Percentiles rank a stretch among this genome's conserved stretches.
These are phyloP conservation scores for Petrocephalus microphthalmus DNA, from an alignment of 2,113 vertebrate genomes.

Conservation along the genomic window DNA sequence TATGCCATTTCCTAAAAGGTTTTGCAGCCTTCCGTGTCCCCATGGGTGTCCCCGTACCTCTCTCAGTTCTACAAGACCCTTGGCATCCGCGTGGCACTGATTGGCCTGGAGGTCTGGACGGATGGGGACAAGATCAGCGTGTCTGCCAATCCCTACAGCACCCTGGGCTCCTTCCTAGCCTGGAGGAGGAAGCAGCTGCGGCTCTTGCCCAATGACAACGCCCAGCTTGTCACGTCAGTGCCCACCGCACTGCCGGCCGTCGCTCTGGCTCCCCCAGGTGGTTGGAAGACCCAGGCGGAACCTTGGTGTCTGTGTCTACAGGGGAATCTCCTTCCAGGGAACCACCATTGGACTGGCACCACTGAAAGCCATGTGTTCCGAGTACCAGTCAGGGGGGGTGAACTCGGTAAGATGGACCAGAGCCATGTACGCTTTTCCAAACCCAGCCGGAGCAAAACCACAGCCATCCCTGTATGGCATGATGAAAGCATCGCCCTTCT, in stretches of 20 bases:
- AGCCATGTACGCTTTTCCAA: background rate
- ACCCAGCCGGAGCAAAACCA: background rate
- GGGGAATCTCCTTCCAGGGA: slow-evolving; percentile 81
- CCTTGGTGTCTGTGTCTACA: slow-evolving; percentile 47
- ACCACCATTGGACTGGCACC: slow-evolving; percentile 91
- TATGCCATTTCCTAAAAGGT: background rate
- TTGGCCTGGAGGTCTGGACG: slow-evolving; percentile 89
- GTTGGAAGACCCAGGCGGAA: background rate
- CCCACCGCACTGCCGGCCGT: background rate
- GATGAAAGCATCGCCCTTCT: background rate
- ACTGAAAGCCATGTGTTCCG: slow-evolving; percentile 91
- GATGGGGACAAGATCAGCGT: slow-evolving; percentile 70
- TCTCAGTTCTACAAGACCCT: slow-evolving; percentile 83
- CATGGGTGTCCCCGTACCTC: background rate
- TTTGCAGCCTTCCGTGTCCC: background rate
- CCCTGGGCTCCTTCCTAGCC: slow-evolving; percentile 80
- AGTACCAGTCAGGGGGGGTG: slow-evolving; percentile 94
- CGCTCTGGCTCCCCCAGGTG: background rate
- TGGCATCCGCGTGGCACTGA: slow-evolving; percentile 85
- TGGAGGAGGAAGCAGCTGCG: slow-evolving; percentile 83
- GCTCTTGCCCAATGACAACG: slow-evolving; percentile 80
- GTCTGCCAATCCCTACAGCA: slow-evolving; percentile 80
- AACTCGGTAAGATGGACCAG: slow-evolving; percentile 75
- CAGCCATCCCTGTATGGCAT: background rate
- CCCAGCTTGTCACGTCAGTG: slow-evolving; percentile 90